These are phyloP conservation scores for Phorcus lineatus DNA, from an alignment of 2,888 invertebrate genomes.

Conservation along the genomic window DNA sequence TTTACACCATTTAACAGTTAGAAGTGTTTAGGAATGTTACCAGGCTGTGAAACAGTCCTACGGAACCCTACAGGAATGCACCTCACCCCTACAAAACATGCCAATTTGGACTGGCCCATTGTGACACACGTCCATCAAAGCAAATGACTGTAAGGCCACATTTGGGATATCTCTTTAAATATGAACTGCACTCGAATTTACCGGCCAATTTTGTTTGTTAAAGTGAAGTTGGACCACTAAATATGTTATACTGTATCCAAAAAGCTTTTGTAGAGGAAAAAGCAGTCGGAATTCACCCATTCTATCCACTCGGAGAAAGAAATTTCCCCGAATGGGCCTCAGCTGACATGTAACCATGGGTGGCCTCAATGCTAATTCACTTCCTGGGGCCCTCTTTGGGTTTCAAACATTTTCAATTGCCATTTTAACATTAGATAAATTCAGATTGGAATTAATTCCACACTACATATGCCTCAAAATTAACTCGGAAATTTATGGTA, in stretches of 20 bases:
- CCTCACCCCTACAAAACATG: conserved; percentile 35
- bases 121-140: conserved; percentile 73
- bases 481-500: too few species aligned
- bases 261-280: neutral
- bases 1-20: neutral
- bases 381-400: conserved; percentile 20
- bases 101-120: conserved; percentile 57
- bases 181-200: conserved; percentile 48
- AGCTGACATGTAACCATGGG: conserved; percentile 13
- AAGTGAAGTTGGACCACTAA: conserved; percentile 28
- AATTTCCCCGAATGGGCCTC: conserved; percentile 4
- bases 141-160: conserved; percentile 66
- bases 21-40: neutral
- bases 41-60: neutral
- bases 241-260: conserved; percentile 27
- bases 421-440: neutral
- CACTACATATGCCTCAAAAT: too few species aligned
- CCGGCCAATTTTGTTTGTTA: conserved; percentile 37
- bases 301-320: neutral
- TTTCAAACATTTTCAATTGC: neutral
- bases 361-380: conserved; percentile 25
- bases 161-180: conserved; percentile 47
- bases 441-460: too few species aligned
- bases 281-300: neutral
- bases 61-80: neutral